A percentile compares a stretch with the other conserved stretches of the same genome.
phyloP scores from a whole-genome alignment of 2,797 vertebrate genomes.

The Diglossa cyanea region DNA sequence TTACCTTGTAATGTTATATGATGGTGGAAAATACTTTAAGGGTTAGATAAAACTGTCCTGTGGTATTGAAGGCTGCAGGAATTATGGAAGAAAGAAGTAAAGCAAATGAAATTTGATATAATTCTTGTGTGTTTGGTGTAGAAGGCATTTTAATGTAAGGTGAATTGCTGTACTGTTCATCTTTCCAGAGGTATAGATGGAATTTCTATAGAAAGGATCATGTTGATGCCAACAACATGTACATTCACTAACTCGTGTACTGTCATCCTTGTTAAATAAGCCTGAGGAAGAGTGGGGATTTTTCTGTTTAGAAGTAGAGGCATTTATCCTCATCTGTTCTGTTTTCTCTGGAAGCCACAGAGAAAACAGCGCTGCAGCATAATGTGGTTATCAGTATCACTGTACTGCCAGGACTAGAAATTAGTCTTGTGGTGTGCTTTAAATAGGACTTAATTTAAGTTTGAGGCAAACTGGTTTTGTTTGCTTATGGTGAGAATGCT shows the following conservation, averaged over 20 bases:
- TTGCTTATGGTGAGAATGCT: constrained; percentile 20
- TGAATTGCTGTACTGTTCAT: neutral
- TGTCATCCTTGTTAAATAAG: neutral
- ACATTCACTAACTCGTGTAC: neutral
- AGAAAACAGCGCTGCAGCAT: neutral
- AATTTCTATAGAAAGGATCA: neutral
- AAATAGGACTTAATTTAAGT: constrained; percentile 45
- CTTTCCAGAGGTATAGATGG: neutral
- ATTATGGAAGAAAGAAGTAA: neutral
- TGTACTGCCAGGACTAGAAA: constrained; percentile 21
- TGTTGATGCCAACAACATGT: neutral
- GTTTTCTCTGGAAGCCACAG: constrained; percentile 28
- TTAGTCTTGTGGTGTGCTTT: constrained; percentile 49
- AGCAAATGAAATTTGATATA: neutral
- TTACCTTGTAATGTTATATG: neutral
- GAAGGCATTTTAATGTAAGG: neutral
- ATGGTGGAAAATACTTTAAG: constrained; percentile 4
- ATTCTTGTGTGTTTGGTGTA: neutral
- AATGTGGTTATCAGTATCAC: constrained; percentile 46
- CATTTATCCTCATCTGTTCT: constrained; percentile 18
- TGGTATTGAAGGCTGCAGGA: neutral
- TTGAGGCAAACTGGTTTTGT: constrained; percentile 38
- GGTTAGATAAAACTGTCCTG: neutral
- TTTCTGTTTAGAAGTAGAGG: neutral
- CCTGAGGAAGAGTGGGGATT: neutral